Percentiles rank a stretch among this genome's conserved stretches.
These are phyloP conservation scores for Propithecus perrieri DNA, from an alignment of 2,797 vertebrate genomes.

Conservation along the genomic window DNA sequence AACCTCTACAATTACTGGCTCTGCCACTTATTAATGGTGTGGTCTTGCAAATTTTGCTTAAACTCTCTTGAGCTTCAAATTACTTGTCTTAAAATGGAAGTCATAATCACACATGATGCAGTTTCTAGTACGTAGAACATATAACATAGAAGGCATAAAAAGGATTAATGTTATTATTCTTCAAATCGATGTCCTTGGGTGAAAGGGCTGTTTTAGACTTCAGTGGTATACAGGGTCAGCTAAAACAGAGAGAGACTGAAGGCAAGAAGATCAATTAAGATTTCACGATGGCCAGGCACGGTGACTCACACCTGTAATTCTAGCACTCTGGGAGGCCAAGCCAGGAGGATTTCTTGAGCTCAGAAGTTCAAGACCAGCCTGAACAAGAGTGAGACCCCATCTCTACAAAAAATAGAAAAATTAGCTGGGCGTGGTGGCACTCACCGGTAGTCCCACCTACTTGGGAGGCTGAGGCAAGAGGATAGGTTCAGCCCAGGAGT, in stretches of 20 bases:
- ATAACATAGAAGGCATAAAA: neutral
- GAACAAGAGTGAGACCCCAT: too few species aligned
- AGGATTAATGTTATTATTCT: neutral
- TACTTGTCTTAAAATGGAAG: neutral
- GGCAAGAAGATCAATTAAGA: neutral
- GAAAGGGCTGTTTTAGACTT: neutral
- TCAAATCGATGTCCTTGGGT: neutral
- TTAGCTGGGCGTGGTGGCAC: too few species aligned
- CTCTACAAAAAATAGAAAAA: too few species aligned
- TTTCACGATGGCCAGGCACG: neutral
- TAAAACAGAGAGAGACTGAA: neutral
- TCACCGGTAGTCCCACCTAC: too few species aligned
- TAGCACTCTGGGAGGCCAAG: too few species aligned
- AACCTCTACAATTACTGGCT: neutral
- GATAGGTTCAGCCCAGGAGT: too few species aligned
- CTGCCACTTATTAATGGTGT: neutral
- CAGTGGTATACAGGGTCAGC: neutral
- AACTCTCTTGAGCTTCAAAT: neutral
- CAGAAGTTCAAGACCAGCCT: too few species aligned
- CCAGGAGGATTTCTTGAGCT: too few species aligned
- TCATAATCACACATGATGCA: neutral
- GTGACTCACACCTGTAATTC: too few species aligned
- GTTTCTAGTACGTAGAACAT: neutral
- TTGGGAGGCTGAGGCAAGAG: too few species aligned
- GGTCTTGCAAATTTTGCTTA: neutral